phyloP scores from a whole-genome alignment of 2,113 vertebrate species.

The Catharus fuscescens region DNA sequence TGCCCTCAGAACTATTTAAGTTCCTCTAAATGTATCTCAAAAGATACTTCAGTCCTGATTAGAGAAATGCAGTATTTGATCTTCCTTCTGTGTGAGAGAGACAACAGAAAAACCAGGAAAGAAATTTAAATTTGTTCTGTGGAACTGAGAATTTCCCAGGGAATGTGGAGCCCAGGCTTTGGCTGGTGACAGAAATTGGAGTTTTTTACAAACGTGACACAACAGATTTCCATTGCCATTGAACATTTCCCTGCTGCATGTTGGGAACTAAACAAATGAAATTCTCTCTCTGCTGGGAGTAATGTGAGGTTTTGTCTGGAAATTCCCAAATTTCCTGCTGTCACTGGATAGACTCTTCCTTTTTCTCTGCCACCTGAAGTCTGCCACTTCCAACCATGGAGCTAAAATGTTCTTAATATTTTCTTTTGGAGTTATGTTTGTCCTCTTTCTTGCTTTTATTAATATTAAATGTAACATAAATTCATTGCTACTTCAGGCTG shows the following conservation, averaged over 20 bases:
- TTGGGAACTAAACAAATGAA: background rate
- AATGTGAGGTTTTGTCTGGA: background rate
- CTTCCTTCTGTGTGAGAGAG: background rate
- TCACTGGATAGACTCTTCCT: background rate
- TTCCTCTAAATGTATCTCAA: background rate
- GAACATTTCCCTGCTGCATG: background rate
- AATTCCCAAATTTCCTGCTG: background rate
- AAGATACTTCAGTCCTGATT: background rate
- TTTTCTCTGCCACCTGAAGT: background rate
- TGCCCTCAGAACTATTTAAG: background rate
- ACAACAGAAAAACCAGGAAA: background rate
- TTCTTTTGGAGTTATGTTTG: background rate
- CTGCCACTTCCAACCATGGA: background rate
- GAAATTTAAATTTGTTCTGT: rapidly evolving
- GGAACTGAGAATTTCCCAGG: background rate
- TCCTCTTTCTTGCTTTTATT: background rate
- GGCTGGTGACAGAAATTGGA: background rate
- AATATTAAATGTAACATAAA: background rate
- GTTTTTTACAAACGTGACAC: background rate
- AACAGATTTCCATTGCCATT: background rate
- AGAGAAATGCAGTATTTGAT: background rate
- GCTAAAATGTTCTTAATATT: background rate
- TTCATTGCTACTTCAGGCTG: background rate
- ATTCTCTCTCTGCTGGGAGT: background rate
- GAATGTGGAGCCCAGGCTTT: background rate